Conservation (phyloP, 92 coral and sea anemone species). For the Isaurus tuberculatus region DNA sequence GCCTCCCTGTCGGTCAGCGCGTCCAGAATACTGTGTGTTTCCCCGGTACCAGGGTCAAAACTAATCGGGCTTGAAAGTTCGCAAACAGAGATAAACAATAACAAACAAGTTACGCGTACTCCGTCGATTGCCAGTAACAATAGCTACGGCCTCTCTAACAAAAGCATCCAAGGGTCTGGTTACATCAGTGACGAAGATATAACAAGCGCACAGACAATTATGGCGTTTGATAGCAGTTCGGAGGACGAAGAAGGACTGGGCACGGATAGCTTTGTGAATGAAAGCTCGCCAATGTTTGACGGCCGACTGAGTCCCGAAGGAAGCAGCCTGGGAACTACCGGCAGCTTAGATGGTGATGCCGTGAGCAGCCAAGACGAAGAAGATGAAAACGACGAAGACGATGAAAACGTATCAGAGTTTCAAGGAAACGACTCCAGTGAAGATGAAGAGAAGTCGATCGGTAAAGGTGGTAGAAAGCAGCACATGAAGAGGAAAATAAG, state of each 20-base stretch:
- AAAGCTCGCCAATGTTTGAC: constrained; percentile 84
- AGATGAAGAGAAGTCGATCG: constrained; percentile 79
- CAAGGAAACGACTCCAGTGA: constrained; percentile 85
- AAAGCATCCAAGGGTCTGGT: constrained; percentile 68
- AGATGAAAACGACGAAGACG: constrained; percentile 39
- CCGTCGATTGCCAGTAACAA: constrained; percentile 70
- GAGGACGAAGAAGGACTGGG: constrained; percentile 96
- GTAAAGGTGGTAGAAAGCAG: constrained; percentile 79
- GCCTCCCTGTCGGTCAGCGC: constrained; percentile 84
- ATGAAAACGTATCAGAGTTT: constrained; percentile 75
- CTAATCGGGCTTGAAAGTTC: constrained; percentile 81
- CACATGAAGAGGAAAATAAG: constrained; percentile 70
- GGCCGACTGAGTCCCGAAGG: constrained; percentile 99
- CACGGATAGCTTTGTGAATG: constrained; percentile 73
- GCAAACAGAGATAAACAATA: constrained; percentile 70
- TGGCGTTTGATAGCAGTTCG: constrained; percentile 98
- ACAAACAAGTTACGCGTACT: constrained; percentile 76
- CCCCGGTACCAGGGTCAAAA: constrained; percentile 94
- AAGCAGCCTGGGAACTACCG: constrained; percentile 94
- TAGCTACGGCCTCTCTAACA: constrained; percentile 62
- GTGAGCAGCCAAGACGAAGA: constrained; percentile 76
- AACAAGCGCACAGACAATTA: constrained; percentile 83
- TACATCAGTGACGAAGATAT: constrained; percentile 90
- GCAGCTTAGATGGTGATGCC: constrained; percentile 86
- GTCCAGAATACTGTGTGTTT: constrained; percentile 91